Evolutionary conservation across 2,888 invertebrate species (phyloP).

Genomic region (Cephus spinipes): DNA sequence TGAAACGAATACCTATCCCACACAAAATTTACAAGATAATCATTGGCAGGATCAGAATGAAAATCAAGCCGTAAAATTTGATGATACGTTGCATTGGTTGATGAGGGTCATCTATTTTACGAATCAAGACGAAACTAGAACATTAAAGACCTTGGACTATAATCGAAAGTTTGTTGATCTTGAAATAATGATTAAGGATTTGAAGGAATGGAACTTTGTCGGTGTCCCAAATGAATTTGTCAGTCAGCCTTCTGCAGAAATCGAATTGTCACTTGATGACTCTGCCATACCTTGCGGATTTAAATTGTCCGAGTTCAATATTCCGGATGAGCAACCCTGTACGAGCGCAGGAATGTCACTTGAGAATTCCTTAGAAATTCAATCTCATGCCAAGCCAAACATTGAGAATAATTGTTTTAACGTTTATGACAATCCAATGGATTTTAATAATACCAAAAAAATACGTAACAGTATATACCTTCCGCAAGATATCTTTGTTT

Average conservation of each 20-base stretch:
- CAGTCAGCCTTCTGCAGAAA: constrained; percentile 14
- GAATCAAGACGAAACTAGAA: neutral
- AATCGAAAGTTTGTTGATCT: neutral
- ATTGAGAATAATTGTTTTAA: neutral
- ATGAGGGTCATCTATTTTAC: neutral
- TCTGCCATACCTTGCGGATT: neutral
- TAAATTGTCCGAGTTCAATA: neutral
- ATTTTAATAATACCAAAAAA: neutral
- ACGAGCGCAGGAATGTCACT: neutral
- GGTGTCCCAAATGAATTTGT: constrained; percentile 11
- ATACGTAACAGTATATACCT: neutral
- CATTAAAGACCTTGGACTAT: neutral
- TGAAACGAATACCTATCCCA: neutral
- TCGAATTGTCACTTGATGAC: constrained; percentile 6
- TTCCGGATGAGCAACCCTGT: neutral
- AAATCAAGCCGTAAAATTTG: neutral
- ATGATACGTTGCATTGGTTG: neutral
- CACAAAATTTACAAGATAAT: neutral
- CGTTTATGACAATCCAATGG: neutral
- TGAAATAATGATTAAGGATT: neutral
- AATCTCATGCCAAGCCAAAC: neutral
- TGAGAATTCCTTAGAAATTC: neutral
- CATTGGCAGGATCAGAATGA: neutral
- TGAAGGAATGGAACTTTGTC: neutral
- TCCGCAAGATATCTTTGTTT: neutral